These are phyloP conservation scores for Lepidothrix coronata DNA, from an alignment of 2,113 vertebrate genomes.

Conservation along the genomic window DNA sequence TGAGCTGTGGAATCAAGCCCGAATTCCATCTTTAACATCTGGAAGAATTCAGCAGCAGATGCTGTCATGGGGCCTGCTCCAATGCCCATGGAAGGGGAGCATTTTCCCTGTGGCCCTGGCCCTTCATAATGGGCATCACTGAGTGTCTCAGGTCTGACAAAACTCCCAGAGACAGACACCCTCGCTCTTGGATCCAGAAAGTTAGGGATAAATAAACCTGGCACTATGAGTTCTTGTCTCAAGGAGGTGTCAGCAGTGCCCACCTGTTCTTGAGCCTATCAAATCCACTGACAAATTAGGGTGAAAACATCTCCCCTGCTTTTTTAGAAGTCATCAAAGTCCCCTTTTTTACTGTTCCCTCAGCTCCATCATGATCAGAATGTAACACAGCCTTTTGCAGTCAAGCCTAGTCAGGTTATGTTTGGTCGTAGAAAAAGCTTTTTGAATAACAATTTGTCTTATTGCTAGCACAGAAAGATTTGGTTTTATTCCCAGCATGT, in stretches of 20 bases:
- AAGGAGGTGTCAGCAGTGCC: neutral
- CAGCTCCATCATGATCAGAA: neutral
- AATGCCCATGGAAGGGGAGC: neutral
- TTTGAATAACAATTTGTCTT: neutral
- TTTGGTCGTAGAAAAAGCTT: neutral
- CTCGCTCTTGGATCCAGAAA: neutral
- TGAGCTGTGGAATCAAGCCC: neutral
- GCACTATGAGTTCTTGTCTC: neutral
- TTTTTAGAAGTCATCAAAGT: neutral
- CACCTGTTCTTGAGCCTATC: neutral
- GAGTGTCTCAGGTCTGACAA: neutral
- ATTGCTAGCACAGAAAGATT: neutral
- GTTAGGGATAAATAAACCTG: neutral
- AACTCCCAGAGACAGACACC: neutral
- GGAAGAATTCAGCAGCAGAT: neutral
- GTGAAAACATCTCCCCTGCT: neutral
- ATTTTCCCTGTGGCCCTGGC: neutral
- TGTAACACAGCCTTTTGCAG: neutral
- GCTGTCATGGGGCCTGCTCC: neutral
- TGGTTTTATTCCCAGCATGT: fast-evolving
- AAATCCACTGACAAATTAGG: neutral
- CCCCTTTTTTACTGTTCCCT: neutral
- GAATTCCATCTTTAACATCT: neutral
- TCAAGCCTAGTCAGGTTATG: neutral
- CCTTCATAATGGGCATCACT: neutral